Conservation (phyloP, 1,140 invertebrate species). For the Drosophila nebulosa region DNA sequence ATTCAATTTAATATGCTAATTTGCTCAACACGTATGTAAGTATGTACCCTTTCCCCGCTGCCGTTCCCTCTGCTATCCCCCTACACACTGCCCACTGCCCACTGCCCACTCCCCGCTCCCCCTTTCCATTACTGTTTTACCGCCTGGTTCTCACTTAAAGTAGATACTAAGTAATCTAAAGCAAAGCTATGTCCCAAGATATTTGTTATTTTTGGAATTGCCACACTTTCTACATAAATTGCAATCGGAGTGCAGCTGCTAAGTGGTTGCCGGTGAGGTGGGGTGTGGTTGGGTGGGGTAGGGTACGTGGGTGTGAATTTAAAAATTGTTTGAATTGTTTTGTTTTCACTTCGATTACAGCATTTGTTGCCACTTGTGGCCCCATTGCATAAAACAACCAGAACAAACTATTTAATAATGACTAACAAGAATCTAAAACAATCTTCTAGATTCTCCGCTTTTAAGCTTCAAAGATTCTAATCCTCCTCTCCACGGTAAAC, state of each 20-base stretch:
- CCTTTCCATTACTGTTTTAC: too few relatives aligned
- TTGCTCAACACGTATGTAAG: slow-evolving; percentile 32
- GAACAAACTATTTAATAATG: too few relatives aligned
- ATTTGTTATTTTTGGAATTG: slow-evolving; percentile 15
- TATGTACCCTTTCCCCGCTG: not conserved
- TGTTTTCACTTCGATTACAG: not conserved
- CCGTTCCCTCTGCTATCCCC: too few relatives aligned
- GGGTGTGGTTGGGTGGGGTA: not conserved
- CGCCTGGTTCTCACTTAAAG: not conserved
- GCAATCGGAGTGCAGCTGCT: not conserved
- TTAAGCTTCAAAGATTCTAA: too few relatives aligned
- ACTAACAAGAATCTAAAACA: too few relatives aligned
- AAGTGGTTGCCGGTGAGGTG: not conserved
- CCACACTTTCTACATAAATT: slow-evolving; percentile 35
- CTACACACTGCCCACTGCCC: not conserved
- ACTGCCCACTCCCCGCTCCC: not conserved
- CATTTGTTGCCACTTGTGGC: not conserved
- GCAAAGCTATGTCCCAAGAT: not conserved
- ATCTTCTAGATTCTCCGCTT: too few relatives aligned
- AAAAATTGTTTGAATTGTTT: slow-evolving; percentile 7
- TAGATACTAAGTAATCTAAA: not conserved
- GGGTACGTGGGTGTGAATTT: not conserved
- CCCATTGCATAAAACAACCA: too few relatives aligned
- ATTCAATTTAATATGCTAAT: slow-evolving; percentile 78
- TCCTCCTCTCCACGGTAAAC: too few relatives aligned